Base-by-base conservation (phyloP, 2,888 invertebrate genomes). In the Neoaliturus tenellus region DNA sequence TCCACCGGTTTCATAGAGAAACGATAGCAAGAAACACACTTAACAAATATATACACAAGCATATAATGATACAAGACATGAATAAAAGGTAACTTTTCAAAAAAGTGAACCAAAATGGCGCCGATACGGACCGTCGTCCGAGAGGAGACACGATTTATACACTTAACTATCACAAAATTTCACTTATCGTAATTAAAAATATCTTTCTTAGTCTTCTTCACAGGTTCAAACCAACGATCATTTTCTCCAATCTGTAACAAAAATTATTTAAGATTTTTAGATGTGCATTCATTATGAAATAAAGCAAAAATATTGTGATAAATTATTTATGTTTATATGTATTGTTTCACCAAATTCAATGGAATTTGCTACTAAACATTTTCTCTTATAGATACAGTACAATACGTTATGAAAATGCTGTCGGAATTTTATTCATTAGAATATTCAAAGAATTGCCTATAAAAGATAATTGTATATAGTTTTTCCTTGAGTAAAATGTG, bases 91-190 rank as follows among this genome's bases (percentile, higher is more conserved):
- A 78, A 78, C 78, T 78, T 25, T 78, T 28, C 51, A 33, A 28
- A 78, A 44, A 20, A 48, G 78, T 78, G 78, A 78, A 78, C 78
- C 51, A 78, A 78, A 78, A 78, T 78, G 78, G 78, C 78, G 78
- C 55, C 33, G 1, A n/a, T 3, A 28, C 2, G 78, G 55, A 71
- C 41, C 10, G 3, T 1, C 14, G 23, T 48, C 41, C 71, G 12
- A 17, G 3, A 14, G 28, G 41, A 75, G 75, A 48, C 75, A 75
- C 44, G 28, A 44, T 44, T 75, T 75, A n/a, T n/a, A 78, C 55
- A 78, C 55, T 78, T 78, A 78, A 31, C 78, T 78, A 78, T 78
- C 78, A 78, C 78, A 78, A 55, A 75, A 78, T 78, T 51, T 78
- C 55, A 48, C 78, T 78, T 78, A 55, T 55, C 48, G 4, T 55